A percentile compares a stretch with the other conserved stretches of the same genome.
Conservation (phyloP, 2,888 invertebrate genomes). For the Lutraria lutraria region DNA sequence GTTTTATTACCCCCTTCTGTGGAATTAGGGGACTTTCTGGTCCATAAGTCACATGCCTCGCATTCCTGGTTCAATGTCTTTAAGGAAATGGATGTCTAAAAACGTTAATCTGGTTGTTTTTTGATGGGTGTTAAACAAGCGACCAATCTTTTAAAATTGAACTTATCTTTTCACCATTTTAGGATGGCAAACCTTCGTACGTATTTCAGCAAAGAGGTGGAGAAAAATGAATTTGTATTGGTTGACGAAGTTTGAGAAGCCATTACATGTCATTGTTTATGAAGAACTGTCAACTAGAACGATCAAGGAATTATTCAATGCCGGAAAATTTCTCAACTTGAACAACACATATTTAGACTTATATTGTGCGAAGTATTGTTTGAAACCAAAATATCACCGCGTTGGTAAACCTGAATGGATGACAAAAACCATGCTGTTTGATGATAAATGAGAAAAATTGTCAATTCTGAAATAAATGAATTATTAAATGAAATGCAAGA, state of each 20-base stretch:
- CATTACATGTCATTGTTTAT: conserved; percentile 3
- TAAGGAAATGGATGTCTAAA: too few species aligned
- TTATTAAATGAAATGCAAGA: not conserved
- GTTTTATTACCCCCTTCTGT: too few species aligned
- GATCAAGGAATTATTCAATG: not conserved
- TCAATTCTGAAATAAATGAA: not conserved
- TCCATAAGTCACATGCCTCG: too few species aligned
- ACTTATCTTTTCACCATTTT: not conserved
- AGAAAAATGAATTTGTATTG: not conserved
- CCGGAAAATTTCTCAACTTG: not conserved
- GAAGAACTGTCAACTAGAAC: not conserved
- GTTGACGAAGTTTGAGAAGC: not conserved
- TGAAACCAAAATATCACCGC: not conserved
- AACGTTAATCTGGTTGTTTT: too few species aligned
- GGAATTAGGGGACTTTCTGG: too few species aligned
- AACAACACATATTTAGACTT: not conserved
- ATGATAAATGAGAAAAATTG: not conserved
- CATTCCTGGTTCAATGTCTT: too few species aligned
- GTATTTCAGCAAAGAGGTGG: not conserved
- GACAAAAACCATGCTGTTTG: not conserved
- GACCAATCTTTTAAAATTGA: not conserved
- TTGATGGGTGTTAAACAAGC: not conserved
- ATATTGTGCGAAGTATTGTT: not conserved
- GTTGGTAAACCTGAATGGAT: conserved; percentile 12
- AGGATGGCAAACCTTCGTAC: not conserved